Evolutionary conservation across 2,797 vertebrate species (phyloP), one percentile per base, ranked within the genome.

Genomic region (Malurus splendens): DNA sequence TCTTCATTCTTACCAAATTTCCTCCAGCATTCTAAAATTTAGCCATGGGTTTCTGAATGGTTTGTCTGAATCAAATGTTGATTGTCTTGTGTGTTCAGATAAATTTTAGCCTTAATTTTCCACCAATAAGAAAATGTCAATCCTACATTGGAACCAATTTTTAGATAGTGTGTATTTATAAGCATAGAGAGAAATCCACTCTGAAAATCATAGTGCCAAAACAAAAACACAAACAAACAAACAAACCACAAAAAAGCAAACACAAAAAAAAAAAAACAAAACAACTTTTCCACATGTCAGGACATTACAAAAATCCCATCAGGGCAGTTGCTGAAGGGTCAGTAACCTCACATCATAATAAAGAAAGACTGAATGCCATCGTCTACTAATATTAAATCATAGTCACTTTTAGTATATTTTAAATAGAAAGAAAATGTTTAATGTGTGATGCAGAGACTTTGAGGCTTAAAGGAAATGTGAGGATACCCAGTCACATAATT

Each of bases 381-480:
- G 18, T n/a, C 77, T 88, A 13, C 86, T 89, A 90, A 90, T 82
- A 93, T 89, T 92, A 95, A 90, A 57, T 85, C 57, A 30, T 22
- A 60, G n/a, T 32, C 42, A 32, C 68, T 91, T 90, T 79, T 64
- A 81, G 74, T 54, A n/a, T 72, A 30, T 65, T 48, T 75, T 66
- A 88, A 92, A 86, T 52, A 68, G 62, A 72, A 90, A 60, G 15
- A 72, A 86, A 60, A 89, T 51, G 30, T 74, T 78, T 71, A 36
- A 65, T 39, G 65, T 50, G 42, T 79, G 47, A 7, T 72, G 56
- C 18, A 62, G 52, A 79, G 36, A 70, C n/a, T 51, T 68, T 38
- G 73, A 20, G 20, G 9, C 44, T 55, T 68, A 55, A 88, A 67
- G 57, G 56, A 90, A 65, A 87, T 50, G 7, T 65, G 51, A 65